phyloP scores from a whole-genome alignment of 2,113 vertebrate genomes.

The Orthonyx spaldingii region DNA sequence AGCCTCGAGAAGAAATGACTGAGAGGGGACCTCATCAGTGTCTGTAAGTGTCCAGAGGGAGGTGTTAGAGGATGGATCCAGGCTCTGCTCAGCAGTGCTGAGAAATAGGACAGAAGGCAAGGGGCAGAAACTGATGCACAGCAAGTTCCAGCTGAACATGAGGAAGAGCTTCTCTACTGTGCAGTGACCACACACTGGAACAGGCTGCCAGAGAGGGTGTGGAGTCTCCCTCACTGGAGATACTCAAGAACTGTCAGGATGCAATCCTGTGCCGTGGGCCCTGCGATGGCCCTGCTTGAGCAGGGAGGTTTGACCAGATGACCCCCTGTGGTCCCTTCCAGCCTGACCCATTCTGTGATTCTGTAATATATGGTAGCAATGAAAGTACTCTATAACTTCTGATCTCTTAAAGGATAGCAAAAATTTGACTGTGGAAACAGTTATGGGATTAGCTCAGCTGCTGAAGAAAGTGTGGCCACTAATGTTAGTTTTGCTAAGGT shows the following conservation, averaged over 20 bases:
- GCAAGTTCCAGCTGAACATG: neutral
- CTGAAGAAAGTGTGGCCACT: neutral
- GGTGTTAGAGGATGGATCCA: neutral
- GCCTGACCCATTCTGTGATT: neutral
- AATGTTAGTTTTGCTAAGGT: neutral
- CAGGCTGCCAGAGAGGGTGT: neutral
- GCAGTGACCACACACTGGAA: neutral
- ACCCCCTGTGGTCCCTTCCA: neutral
- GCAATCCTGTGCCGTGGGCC: neutral
- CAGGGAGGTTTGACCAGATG: neutral
- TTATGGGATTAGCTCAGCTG: neutral
- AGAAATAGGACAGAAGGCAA: neutral
- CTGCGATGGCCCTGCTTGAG: neutral
- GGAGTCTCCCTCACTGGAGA: neutral
- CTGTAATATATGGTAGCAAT: neutral
- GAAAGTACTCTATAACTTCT: neutral
- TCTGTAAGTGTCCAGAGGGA: too few relatives aligned
- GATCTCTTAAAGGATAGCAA: neutral
- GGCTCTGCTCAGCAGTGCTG: neutral
- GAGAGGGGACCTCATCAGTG: neutral
- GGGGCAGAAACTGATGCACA: neutral
- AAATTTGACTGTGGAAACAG: neutral
- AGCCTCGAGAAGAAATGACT: neutral
- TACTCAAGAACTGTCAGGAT: neutral
- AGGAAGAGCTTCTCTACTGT: neutral